phyloP scores from a whole-genome alignment of 2,113 vertebrate species.

The Noturus placidus region DNA sequence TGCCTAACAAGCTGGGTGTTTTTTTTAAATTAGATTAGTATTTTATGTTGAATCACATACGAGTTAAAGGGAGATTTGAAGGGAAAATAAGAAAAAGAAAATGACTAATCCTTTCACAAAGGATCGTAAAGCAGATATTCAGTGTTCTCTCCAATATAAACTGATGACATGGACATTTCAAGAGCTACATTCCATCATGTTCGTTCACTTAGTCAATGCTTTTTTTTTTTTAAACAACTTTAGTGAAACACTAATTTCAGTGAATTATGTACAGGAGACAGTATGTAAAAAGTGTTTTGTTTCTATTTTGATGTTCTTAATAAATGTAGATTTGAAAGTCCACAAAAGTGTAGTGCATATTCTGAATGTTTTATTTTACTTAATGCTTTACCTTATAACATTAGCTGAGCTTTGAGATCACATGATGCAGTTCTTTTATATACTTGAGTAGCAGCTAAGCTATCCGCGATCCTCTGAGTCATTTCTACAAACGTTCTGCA shows the following conservation, averaged over 20 bases:
- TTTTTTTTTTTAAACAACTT: constrained; percentile 31
- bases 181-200: constrained; percentile 68
- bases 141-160: neutral
- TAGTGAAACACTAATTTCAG: constrained; percentile 63
- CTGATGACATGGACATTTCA: constrained; percentile 37
- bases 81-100: neutral
- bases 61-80: neutral
- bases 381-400: neutral
- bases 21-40: neutral
- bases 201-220: neutral
- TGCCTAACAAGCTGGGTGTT: neutral
- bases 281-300: constrained; percentile 62
- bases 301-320: constrained; percentile 71
- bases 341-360: neutral
- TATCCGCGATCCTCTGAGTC: neutral
- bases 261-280: constrained; percentile 54
- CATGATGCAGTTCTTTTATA: neutral
- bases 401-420: neutral
- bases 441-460: neutral
- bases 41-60: neutral
- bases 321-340: constrained; percentile 56
- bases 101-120: neutral
- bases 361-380: neutral
- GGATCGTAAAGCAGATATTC: neutral
- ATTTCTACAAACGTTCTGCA: neutral